Base-by-base conservation (phyloP, 2,113 vertebrate genomes). In the Spheniscus mendiculus region DNA sequence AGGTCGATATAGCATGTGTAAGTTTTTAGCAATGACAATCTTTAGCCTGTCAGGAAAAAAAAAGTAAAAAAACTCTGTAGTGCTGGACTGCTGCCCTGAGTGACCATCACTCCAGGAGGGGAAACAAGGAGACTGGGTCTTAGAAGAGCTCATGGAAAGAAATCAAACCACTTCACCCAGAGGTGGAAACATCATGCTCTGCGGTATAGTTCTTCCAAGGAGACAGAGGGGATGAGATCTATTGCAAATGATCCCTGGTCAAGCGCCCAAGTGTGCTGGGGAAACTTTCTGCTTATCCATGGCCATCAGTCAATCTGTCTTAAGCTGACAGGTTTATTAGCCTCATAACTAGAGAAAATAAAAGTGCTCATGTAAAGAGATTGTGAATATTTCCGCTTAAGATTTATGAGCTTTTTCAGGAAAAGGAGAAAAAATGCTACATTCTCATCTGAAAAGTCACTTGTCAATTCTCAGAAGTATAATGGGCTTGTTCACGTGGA, bases 331-430 rank as follows among this genome's bases (percentile, higher is more conserved):
- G 26, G 18, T 84, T 82, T 93, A 87, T 82, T 84, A 85, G 34
- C 56, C 52, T 93, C 47, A n/a, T 56, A 94, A 77, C 71, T 26
- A 61, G 26, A 83, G 70, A 94, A 96, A 95, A 94, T 18, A 85
- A 42, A 67, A 93, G 45, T 38, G 61, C 11, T 74, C 23, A 23
- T 69, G 65, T 61, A 93, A 89, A 91, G 40, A 82, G 47, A 62
- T 3, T 73, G 67, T 14, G 55, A 76, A 36, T 69, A 85, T 72
- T 72, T 93, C 59, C 0, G 0, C 27, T 79, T 32, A 49, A 66
- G 65, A 81, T 95, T 92, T 62, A 73, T 12, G 25, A 89, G 40
- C 7, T 73, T 83, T 67, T 79, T 62, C 58, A 70, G 38, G 36
- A 53, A 92, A 87, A 62, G 17, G 21, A 83, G 30, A 69, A 90